Evolutionary conservation across 2,888 invertebrate species (phyloP).

Genomic region (Celastrina argiolus): DNA sequence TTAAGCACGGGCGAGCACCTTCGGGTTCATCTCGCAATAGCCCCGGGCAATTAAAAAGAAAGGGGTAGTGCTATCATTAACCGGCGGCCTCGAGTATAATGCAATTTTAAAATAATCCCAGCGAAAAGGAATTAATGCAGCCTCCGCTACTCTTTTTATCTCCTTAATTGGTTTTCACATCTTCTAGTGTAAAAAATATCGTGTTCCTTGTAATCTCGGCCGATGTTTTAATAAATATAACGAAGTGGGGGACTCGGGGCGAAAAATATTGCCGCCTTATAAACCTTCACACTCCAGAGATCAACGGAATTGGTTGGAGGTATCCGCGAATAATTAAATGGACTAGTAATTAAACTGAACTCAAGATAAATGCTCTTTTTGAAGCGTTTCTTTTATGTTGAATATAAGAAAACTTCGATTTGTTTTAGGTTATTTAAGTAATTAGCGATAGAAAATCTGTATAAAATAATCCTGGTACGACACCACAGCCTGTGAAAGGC

Average conservation of each 20-base stretch:
- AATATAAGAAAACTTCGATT: background rate
- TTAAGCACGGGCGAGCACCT: slow-evolving; percentile 61
- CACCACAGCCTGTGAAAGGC: no score
- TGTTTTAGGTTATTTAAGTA: no score
- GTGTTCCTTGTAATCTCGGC: slow-evolving; percentile 77
- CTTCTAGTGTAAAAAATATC: slow-evolving; percentile 77
- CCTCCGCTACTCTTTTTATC: slow-evolving; percentile 78
- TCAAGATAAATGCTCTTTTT: slow-evolving; percentile 23
- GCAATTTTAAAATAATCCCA: slow-evolving; percentile 79
- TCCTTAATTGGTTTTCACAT: slow-evolving; percentile 79
- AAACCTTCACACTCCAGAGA: slow-evolving; percentile 76
- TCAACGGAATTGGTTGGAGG: slow-evolving; percentile 69
- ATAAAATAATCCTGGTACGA: no score
- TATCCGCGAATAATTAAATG: slow-evolving; percentile 73
- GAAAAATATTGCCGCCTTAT: slow-evolving; percentile 74
- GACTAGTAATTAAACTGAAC: slow-evolving; percentile 56
- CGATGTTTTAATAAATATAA: slow-evolving; percentile 79
- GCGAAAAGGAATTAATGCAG: slow-evolving; percentile 78
- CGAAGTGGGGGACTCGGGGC: slow-evolving; percentile 66
- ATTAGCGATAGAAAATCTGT: no score
- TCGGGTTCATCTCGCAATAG: slow-evolving; percentile 75
- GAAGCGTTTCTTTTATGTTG: background rate
- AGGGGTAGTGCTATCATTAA: slow-evolving; percentile 76
- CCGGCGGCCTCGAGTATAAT: slow-evolving; percentile 76
- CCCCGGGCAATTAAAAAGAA: slow-evolving; percentile 75